Evolutionary conservation across 1,140 invertebrate species (phyloP), one percentile per base, ranked within the genome.

Genomic region (Polyergus mexicanus): DNA sequence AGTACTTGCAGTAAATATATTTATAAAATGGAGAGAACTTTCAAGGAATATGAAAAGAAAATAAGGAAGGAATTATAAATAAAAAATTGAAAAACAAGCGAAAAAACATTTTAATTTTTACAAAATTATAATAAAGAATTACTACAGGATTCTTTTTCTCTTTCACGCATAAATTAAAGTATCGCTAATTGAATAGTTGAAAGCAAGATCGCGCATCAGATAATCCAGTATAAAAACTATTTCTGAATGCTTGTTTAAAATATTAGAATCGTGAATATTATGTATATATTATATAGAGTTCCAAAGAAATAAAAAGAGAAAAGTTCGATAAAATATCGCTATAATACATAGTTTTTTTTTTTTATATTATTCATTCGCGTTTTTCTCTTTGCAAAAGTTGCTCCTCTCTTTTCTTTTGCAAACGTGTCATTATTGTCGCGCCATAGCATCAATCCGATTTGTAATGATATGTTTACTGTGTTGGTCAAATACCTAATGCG

Each of bases 361-460:
- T 28, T 28, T 28, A 11, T 60, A 32, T 60, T 22, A n/a, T 0
- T 35, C 35, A 22, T 54, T 38, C 19, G 38, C 19, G 16, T 68
- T 51, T 60, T 11, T n/a, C 25, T 58, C n/a, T 65, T 35, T 63
- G 32, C 2, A 16, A 41, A n/a, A n/a, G 13, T 65, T 60, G 11
- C n/a, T 1, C 6, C 44, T 28, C 11, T 47, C 47, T 69, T 47
- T 8, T 4, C 22, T 28, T n/a, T 65, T 8, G 3, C 38, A 25
- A 63, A 74, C 13, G 60, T 83, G 54, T 47, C 54, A 47, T 81
- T 28, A 72, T 47, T 83, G 56, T 74, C 8, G 25, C 28, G 44
- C 16, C 13, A 63, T 58, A 19, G 28, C 7, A 38, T 77, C 47
- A 25, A 54, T 84, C 47, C 38, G 35, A 56, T 60, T 44, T 66